phyloP scores from a whole-genome alignment of 2,888 invertebrate genomes.

The Tenthredo amoena region DNA sequence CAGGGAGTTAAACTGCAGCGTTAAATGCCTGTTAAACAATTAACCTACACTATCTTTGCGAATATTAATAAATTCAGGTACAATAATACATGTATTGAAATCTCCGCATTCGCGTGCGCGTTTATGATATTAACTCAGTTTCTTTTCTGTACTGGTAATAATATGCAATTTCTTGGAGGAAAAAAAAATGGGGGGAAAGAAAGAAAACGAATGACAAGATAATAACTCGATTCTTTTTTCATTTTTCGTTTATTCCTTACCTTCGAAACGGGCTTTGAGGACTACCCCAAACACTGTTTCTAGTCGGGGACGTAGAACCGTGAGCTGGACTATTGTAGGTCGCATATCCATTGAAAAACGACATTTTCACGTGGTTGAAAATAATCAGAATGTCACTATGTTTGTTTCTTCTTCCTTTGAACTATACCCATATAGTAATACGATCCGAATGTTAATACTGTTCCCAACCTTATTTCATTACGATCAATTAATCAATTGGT shows the following conservation, averaged over 20 bases:
- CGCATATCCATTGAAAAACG: slow-evolving; percentile 70
- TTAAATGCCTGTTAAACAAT: slow-evolving; percentile 68
- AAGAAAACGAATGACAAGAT: neutral
- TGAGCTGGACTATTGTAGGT: slow-evolving; percentile 63
- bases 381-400: neutral
- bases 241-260: slow-evolving; percentile 64
- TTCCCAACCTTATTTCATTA: too few species aligned
- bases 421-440: too few species aligned
- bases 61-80: neutral
- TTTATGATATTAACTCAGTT: neutral
- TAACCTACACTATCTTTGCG: slow-evolving; percentile 57
- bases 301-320: slow-evolving; percentile 69
- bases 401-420: neutral
- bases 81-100: neutral
- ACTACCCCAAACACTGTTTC: slow-evolving; percentile 70
- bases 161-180: neutral
- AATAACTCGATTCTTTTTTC: neutral
- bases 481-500: too few species aligned
- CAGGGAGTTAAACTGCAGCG: slow-evolving; percentile 65
- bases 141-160: neutral
- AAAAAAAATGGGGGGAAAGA: neutral
- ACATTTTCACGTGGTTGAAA: slow-evolving; percentile 36
- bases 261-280: slow-evolving; percentile 73
- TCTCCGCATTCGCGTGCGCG: neutral
- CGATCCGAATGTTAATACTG: too few species aligned